A percentile compares a stretch with the other conserved stretches of the same genome.
phyloP scores from a whole-genome alignment of 64 coral and sea anemone species.

The Stichodactyla mertensii region DNA sequence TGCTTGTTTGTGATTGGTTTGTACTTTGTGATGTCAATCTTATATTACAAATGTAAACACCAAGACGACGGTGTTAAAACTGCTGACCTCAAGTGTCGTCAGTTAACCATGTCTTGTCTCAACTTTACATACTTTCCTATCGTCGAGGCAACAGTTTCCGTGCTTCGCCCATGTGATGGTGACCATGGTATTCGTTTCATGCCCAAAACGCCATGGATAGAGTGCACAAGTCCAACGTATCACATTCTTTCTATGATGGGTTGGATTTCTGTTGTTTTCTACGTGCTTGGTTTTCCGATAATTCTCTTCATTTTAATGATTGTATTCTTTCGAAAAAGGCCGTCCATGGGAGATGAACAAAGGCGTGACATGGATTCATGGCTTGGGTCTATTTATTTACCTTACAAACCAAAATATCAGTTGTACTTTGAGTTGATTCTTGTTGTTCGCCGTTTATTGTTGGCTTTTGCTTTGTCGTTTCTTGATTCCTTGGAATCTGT shows the following conservation, averaged over 20 bases:
- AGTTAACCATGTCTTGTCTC: background rate
- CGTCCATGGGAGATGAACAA: background rate
- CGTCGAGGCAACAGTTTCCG: background rate
- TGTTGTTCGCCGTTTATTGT: constrained; percentile 15
- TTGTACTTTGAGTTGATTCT: background rate
- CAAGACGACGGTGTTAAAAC: background rate
- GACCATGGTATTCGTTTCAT: constrained; percentile 19
- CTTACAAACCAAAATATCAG: background rate
- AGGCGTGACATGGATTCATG: background rate
- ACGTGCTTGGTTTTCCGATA: constrained; percentile 36
- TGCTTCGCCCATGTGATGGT: constrained; percentile 27
- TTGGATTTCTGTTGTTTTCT: constrained; percentile 38
- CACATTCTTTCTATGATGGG: background rate
- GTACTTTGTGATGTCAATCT: constrained; percentile 13
- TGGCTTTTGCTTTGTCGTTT: constrained; percentile 26
- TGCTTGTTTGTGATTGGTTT: constrained; percentile 15
- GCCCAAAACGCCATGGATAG: constrained; percentile 48
- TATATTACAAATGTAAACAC: background rate
- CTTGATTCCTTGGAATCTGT: constrained; percentile 16
- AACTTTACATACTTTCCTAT: constrained; percentile 59
- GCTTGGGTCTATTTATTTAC: constrained; percentile 3
- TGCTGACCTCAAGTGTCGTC: constrained; percentile 20
- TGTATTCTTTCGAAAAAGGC: constrained; percentile 2
- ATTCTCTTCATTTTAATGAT: constrained; percentile 12
- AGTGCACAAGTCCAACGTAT: constrained; percentile 18